Conservation (phyloP, 2,113 vertebrate genomes). For the Thalassoma bifasciatum region DNA sequence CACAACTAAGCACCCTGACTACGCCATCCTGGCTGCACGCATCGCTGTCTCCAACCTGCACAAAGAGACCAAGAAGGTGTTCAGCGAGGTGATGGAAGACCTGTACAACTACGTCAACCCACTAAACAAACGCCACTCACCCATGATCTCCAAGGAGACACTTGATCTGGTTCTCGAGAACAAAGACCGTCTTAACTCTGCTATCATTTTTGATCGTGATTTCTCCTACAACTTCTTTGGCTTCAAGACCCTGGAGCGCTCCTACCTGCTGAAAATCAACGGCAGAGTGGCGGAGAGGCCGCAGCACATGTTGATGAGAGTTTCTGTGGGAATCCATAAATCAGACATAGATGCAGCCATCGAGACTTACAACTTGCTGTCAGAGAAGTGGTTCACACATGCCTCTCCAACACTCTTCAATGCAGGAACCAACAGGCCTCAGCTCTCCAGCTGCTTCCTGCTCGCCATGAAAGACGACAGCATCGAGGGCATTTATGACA, state of each 20-base stretch:
- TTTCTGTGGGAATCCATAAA: conserved; percentile 93
- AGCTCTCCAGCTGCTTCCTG: conserved; percentile 98
- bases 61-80: conserved; percentile 98
- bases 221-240: conserved; percentile 99
- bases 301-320: conserved; percentile 98
- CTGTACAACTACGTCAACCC: conserved; percentile 94
- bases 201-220: conserved; percentile 96
- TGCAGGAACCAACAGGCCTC: conserved; percentile 94
- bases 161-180: conserved; percentile 90
- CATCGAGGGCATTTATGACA: conserved; percentile 98
- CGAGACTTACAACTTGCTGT: conserved; percentile 97
- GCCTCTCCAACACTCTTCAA: conserved; percentile 98
- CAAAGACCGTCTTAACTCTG: conserved; percentile 97
- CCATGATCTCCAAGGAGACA: conserved; percentile 94
- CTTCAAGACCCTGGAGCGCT: conserved; percentile 97
- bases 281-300: conserved; percentile 96
- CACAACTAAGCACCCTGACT: conserved; percentile 97
- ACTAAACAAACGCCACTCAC: conserved; percentile 89
- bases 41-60: conserved; percentile 97
- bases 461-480: conserved; percentile 98
- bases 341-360: conserved; percentile 91
- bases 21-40: conserved; percentile 94
- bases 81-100: conserved; percentile 98
- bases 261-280: conserved; percentile 95
- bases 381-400: conserved; percentile 97